These are phyloP conservation scores for Vombatus ursinus DNA, from an alignment of 2,113 vertebrate genomes.

Conservation along the genomic window DNA sequence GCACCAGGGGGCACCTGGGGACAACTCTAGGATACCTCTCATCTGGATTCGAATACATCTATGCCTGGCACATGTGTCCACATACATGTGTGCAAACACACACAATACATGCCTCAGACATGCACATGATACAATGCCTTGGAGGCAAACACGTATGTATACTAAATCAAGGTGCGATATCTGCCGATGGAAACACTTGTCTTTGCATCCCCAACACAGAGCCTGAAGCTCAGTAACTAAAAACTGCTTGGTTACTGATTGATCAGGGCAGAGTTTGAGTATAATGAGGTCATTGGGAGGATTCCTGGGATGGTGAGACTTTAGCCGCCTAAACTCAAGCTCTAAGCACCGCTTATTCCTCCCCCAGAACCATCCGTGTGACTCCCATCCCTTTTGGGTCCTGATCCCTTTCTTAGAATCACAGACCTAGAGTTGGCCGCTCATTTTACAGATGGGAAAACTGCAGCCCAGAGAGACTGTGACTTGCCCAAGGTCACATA, in stretches of 20 bases:
- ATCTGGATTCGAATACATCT: not conserved
- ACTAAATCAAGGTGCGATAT: not conserved
- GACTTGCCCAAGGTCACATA: fast-evolving
- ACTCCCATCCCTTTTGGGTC: not conserved
- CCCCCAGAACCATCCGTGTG: too few species aligned
- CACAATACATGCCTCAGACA: not conserved
- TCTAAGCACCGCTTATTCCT: not conserved
- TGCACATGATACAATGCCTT: not conserved
- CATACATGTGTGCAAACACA: not conserved
- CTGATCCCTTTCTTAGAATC: not conserved
- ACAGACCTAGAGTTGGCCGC: not conserved
- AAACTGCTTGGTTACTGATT: not conserved
- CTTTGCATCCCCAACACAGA: not conserved
- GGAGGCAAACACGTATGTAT: not conserved
- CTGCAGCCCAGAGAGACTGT: not conserved
- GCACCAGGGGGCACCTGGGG: not conserved
- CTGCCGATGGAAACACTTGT: not conserved
- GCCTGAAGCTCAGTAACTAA: not conserved
- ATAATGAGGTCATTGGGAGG: not conserved
- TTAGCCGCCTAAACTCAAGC: not conserved
- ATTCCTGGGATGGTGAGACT: not conserved
- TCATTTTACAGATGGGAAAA: fast-evolving
- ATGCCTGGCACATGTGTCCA: not conserved
- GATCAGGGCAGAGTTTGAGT: not conserved
- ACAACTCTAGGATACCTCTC: not conserved